These are phyloP conservation scores for Andrena cerasifolii DNA, from an alignment of 1,140 invertebrate species.

Conservation along the genomic window DNA sequence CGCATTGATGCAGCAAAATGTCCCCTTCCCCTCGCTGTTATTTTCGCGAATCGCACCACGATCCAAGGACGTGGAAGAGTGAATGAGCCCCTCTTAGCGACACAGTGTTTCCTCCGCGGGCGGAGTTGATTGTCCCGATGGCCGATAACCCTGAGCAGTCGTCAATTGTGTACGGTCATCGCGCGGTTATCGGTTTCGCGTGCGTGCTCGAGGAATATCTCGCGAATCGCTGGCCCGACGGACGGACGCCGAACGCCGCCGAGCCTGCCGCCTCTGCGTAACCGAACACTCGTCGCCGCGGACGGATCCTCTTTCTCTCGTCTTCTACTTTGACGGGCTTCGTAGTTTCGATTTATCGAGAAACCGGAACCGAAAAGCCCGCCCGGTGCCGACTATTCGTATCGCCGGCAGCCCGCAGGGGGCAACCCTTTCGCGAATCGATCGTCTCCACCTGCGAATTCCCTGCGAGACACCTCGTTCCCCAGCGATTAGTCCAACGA, in stretches of 20 bases:
- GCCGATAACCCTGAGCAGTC: constrained; percentile 74
- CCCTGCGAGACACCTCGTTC: not conserved
- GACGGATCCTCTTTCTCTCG: constrained; percentile 75
- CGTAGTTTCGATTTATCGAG: constrained; percentile 80
- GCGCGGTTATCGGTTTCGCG: constrained; percentile 65
- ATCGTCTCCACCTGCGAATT: not conserved
- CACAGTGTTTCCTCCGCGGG: constrained; percentile 3
- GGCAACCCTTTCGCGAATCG: constrained; percentile 21
- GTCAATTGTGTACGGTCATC: constrained; percentile 74
- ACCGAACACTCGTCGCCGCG: constrained; percentile 67
- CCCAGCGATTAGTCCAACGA: not conserved
- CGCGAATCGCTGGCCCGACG: constrained; percentile 18
- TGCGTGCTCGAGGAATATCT: not conserved
- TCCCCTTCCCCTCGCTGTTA: no score
- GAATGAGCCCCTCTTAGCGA: constrained; percentile 14
- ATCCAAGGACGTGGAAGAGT: constrained; percentile 30
- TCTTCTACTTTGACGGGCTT: constrained; percentile 76
- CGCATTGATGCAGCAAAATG: no score
- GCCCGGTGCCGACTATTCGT: constrained; percentile 52
- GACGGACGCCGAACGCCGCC: no score
- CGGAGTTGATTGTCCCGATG: constrained; percentile 75
- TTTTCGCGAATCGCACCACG: no score
- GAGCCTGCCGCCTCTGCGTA: constrained; percentile 49
- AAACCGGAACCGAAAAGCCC: constrained; percentile 76
- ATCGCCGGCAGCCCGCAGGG: constrained; percentile 9